Conservation (phyloP, 1,140 invertebrate species). For the Marisa cornuarietis region DNA sequence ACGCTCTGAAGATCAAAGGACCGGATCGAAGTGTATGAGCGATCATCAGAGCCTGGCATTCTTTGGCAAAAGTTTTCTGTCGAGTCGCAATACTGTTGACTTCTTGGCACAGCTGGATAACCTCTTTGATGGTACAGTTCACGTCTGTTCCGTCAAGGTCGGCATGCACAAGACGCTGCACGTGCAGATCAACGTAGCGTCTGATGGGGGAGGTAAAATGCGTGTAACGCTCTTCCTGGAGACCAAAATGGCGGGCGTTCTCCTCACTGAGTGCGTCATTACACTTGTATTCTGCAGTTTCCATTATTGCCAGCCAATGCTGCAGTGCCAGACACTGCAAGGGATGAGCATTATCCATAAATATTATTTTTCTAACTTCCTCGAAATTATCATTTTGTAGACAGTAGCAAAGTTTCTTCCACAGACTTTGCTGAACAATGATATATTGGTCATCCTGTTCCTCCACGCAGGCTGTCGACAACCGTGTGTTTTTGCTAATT, state of each 20-base stretch:
- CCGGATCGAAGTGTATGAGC: slow-evolving; percentile 21
- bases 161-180: slow-evolving; percentile 50
- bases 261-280: slow-evolving; percentile 7
- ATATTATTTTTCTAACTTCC: slow-evolving; percentile 84
- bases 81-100: slow-evolving; percentile 34
- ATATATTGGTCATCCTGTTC: slow-evolving; percentile 9
- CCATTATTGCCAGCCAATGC: slow-evolving; percentile 32
- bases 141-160: slow-evolving; percentile 26
- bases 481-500: neutral
- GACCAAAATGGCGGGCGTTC: slow-evolving; percentile 34
- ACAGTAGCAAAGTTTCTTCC: slow-evolving; percentile 17
- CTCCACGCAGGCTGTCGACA: neutral
- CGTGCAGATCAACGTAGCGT: slow-evolving; percentile 63
- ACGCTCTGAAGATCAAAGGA: slow-evolving; percentile 28
- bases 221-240: slow-evolving; percentile 49
- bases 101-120: slow-evolving; percentile 35
- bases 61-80: slow-evolving; percentile 36
- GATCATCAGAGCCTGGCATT: slow-evolving; percentile 27
- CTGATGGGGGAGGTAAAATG: slow-evolving; percentile 67
- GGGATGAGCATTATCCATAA: slow-evolving; percentile 93
- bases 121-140: slow-evolving; percentile 36
- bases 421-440: slow-evolving; percentile 26
- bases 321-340: slow-evolving; percentile 85
- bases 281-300: slow-evolving; percentile 74
- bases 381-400: slow-evolving; percentile 76